Evolutionary conservation across 1,140 invertebrate genomes (phyloP).

Genomic region (Cephus cinctus): DNA sequence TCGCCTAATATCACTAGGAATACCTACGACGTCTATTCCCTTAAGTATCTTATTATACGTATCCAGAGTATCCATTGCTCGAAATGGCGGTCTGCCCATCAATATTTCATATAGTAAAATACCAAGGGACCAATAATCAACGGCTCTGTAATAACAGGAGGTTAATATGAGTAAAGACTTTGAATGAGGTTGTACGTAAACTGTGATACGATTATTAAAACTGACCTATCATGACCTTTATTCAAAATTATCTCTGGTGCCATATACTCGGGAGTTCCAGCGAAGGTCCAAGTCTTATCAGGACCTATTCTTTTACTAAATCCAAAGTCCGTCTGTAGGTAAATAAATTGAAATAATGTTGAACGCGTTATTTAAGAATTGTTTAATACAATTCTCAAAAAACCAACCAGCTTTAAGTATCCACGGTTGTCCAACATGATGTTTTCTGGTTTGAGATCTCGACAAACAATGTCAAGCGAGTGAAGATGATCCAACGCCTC

Average conservation of each 20-base stretch:
- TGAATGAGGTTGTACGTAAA: too few species aligned
- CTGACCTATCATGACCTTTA: slow-evolving; percentile 60
- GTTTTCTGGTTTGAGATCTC: slow-evolving; percentile 84
- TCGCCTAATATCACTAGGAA: slow-evolving; percentile 59
- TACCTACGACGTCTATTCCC: slow-evolving; percentile 72
- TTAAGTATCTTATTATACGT: slow-evolving; percentile 85
- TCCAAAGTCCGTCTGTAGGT: slow-evolving; percentile 79
- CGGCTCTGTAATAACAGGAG: slow-evolving; percentile 68
- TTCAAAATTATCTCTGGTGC: slow-evolving; percentile 37
- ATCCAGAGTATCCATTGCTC: slow-evolving; percentile 77
- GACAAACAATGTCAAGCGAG: slow-evolving; percentile 68
- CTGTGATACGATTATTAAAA: slow-evolving; percentile 73
- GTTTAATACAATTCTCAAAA: too few species aligned
- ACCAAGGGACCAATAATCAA: slow-evolving; percentile 82
- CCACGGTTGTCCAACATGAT: slow-evolving; percentile 70
- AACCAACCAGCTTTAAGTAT: slow-evolving; percentile 73
- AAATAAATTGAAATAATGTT: slow-evolving; percentile 7
- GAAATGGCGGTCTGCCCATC: slow-evolving; percentile 72
- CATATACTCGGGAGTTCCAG: slow-evolving; percentile 72
- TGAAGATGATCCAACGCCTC: slow-evolving; percentile 80
- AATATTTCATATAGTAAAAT: slow-evolving; percentile 79
- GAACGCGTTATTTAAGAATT: too few species aligned
- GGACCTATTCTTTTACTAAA: slow-evolving; percentile 77
- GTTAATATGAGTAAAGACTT: too few species aligned
- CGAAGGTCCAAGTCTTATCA: slow-evolving; percentile 86